These are phyloP conservation scores for Varanus salvator DNA, from an alignment of 2,113 vertebrate genomes.

Conservation along the genomic window DNA sequence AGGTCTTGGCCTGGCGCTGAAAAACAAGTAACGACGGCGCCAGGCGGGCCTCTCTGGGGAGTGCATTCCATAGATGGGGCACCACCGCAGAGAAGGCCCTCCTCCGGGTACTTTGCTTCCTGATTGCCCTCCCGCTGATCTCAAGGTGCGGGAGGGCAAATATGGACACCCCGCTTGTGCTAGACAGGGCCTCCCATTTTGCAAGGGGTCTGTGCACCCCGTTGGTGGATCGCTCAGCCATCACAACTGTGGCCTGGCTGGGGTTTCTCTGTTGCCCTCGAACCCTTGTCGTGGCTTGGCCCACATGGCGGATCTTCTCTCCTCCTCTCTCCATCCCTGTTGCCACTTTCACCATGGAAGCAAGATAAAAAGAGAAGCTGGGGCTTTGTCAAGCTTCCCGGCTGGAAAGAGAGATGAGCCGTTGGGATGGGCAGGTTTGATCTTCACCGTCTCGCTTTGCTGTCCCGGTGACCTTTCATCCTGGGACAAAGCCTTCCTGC, in stretches of 20 bases:
- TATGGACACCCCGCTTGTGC: neutral
- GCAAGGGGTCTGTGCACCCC: too few species aligned
- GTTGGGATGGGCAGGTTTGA: neutral
- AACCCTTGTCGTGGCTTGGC: neutral
- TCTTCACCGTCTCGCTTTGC: neutral
- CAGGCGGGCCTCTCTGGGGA: too few species aligned
- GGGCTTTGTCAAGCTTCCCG: neutral
- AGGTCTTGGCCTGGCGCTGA: too few species aligned
- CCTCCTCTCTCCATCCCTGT: too few species aligned
- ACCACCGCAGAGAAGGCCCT: too few species aligned
- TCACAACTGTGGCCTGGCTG: too few species aligned
- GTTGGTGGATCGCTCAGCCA: too few species aligned
- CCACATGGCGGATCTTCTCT: neutral
- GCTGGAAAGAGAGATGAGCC: neutral
- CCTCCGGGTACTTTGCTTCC: too few species aligned
- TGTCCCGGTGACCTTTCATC: neutral
- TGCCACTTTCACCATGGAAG: neutral
- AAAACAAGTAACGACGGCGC: too few species aligned
- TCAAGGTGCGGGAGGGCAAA: too few species aligned
- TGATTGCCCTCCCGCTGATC: too few species aligned
- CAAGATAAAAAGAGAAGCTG: neutral
- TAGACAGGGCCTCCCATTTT: neutral
- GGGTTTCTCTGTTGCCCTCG: neutral
- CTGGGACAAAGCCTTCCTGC: neutral
- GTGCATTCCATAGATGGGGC: too few species aligned